Conservation (phyloP, 2,797 vertebrate genomes). For the Mus spretus region DNA sequence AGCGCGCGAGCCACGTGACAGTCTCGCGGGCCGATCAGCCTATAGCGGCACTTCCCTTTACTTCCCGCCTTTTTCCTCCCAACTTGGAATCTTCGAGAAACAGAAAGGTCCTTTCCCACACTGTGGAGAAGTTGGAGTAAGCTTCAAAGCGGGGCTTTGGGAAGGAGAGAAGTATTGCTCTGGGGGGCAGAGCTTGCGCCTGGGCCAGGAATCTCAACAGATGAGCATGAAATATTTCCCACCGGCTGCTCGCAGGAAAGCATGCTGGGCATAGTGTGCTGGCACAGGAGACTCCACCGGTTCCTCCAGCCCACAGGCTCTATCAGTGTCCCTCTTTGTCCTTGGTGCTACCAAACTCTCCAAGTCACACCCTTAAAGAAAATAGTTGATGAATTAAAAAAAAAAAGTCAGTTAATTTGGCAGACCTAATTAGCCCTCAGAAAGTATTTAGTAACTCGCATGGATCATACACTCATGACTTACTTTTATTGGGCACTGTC, state of each 20-base stretch:
- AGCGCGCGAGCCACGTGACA: not conserved
- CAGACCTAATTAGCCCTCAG: not conserved
- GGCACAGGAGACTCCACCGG: not conserved
- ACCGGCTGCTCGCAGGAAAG: not conserved
- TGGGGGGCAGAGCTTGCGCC: not conserved
- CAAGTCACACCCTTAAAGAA: not conserved
- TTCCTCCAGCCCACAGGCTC: not conserved
- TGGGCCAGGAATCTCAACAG: not conserved
- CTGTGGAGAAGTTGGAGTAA: no score
- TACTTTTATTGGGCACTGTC: not conserved
- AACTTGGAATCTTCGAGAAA: not conserved
- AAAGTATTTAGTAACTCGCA: not conserved
- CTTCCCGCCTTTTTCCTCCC: fast-evolving
- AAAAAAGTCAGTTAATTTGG: not conserved
- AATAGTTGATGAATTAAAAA: not conserved
- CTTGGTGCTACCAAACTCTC: not conserved
- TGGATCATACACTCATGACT: not conserved
- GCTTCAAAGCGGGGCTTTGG: not conserved
- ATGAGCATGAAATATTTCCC: not conserved
- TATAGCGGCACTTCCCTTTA: not conserved
- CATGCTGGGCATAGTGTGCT: not conserved
- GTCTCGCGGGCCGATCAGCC: fast-evolving
- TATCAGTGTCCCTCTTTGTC: not conserved
- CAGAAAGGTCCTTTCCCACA: not conserved
- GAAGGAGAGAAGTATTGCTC: not conserved